phyloP scores from a whole-genome alignment of 2,797 vertebrate genomes.

The Danio albolineatus region DNA sequence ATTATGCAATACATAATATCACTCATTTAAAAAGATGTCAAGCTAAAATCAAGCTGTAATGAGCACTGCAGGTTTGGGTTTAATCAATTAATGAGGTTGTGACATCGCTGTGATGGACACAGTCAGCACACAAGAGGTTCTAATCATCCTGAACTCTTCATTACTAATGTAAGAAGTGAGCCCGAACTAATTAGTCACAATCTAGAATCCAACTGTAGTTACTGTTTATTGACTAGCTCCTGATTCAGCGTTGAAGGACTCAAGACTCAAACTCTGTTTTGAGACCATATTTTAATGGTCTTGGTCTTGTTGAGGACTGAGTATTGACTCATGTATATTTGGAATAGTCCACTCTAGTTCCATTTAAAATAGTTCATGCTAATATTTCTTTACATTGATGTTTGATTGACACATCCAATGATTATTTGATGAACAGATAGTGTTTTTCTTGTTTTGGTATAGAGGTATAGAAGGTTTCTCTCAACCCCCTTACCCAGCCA shows the following conservation, averaged over 20 bases:
- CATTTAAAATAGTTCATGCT: no score
- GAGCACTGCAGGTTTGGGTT: slow-evolving; percentile 26
- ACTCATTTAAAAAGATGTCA: background rate
- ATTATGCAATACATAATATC: background rate
- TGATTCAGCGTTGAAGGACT: background rate
- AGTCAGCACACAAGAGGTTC: slow-evolving; percentile 11
- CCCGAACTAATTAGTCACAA: background rate
- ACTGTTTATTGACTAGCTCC: slow-evolving; percentile 2
- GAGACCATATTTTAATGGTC: no score
- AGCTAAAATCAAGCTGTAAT: slow-evolving; percentile 12
- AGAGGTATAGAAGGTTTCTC: no score
- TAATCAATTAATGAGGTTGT: slow-evolving; percentile 30
- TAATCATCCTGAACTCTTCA: background rate
- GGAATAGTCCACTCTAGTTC: no score
- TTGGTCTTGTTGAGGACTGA: no score
- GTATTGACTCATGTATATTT: no score
- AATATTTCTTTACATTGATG: no score
- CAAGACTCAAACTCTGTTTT: no score
- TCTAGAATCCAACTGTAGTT: background rate
- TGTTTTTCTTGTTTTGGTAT: no score
- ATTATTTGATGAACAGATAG: no score
- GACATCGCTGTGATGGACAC: background rate
- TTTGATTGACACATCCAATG: no score
- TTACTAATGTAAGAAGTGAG: slow-evolving; percentile 19
- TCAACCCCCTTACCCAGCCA: no score